Percentiles rank a stretch among this genome's conserved stretches.
These are phyloP conservation scores for Spatula clypeata DNA, from an alignment of 2,797 vertebrate genomes.

Conservation along the genomic window DNA sequence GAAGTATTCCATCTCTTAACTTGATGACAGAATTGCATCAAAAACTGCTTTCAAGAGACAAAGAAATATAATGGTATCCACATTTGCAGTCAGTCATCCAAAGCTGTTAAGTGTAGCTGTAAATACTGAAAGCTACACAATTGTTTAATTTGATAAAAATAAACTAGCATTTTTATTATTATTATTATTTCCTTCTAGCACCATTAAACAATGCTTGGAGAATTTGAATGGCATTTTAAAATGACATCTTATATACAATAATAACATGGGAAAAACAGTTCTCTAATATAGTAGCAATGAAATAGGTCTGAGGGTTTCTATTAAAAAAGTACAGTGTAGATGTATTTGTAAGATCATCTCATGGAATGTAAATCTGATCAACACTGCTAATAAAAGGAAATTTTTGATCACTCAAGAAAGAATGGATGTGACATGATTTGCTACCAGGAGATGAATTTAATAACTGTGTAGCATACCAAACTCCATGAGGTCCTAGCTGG, in stretches of 20 bases:
- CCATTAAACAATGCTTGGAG: neutral
- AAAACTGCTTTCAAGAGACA: neutral
- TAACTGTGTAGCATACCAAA: conserved; percentile 58
- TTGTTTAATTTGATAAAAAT: neutral
- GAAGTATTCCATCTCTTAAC: neutral
- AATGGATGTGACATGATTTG: conserved; percentile 36
- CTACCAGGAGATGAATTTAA: conserved; percentile 61
- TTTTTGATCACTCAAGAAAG: conserved; percentile 16
- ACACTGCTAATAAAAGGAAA: conserved; percentile 27
- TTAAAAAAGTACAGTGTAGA: neutral
- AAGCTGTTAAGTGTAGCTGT: neutral
- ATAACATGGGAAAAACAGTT: neutral
- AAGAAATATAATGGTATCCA: neutral
- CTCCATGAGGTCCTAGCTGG: neutral
- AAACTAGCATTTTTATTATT: neutral
- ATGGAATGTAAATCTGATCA: neutral
- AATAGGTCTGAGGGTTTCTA: neutral
- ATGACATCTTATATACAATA: neutral
- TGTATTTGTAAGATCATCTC: neutral
- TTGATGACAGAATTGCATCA: neutral
- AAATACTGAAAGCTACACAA: neutral
- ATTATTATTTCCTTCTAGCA: neutral
- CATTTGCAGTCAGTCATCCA: neutral
- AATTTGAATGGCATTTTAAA: neutral
- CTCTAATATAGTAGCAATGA: neutral